Evolutionary conservation across 2,797 vertebrate genomes (phyloP), one percentile per base, ranked within the genome.

Genomic region (Sebastes itinus): DNA sequence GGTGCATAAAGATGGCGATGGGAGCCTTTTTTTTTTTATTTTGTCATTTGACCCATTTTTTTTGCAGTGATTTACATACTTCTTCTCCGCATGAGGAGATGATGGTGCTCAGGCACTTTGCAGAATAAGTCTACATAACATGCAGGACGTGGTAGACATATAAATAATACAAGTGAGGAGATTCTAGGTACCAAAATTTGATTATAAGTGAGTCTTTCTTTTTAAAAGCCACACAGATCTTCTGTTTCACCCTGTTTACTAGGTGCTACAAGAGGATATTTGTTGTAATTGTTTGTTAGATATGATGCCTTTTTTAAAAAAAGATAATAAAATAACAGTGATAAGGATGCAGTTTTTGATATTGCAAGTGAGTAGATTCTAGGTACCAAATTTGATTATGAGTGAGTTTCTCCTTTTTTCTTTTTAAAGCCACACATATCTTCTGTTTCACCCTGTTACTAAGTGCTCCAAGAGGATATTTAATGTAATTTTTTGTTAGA

Each of bases 31-130:
- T 81, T 81, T 71, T 84, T 16, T 42, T 68, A 75, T 70, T 86
- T 89, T 81, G 84, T 86, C 83, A 86, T 92, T 81, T 90, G 83
- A 87, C 86, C 81, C 78, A 84, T 80, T 83, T 58, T 83, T 84
- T 66, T 87, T 71, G 80, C 69, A 22, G 49, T 28, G 64, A 46
- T 73, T 72, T 85, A 77, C 59, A 70, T 65, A 49, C 38, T 81
- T 33, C 33, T 23, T 46, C 54, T 72, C 69, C 7, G 38, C 82
- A 2, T 42, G 76, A 72, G 54, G 81, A 59, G 71, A 82, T 25
- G 28, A 65, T 64, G 65, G 28, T 64, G 63, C 58, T 72, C 58
- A n/a, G 86, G 76, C 78, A 71, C 81, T 80, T 87, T 80, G 22
- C 61, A 77, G 72, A 86, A 54, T 52, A 42, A 69, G 28, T 77